phyloP scores from a whole-genome alignment of 2,888 invertebrate genomes.

The Thyatira batis region DNA sequence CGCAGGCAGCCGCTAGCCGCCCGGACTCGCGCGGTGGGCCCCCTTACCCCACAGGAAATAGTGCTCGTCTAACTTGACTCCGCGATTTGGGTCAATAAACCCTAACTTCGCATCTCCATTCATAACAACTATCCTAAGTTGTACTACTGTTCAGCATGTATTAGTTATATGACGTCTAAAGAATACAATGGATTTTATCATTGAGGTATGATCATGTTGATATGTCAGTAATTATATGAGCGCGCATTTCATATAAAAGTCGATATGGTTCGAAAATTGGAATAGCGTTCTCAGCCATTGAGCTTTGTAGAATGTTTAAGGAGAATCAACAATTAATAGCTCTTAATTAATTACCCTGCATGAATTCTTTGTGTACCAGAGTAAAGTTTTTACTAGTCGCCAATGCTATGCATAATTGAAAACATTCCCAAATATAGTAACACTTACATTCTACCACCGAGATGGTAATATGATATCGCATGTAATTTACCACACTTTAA shows the following conservation, averaged over 20 bases:
- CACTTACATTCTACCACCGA: conserved; percentile 37
- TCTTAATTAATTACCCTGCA: conserved; percentile 67
- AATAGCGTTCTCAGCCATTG: conserved; percentile 21
- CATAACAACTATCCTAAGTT: no score
- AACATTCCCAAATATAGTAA: conserved; percentile 40
- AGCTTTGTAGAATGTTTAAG: conserved; percentile 43
- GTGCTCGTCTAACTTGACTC: conserved; percentile 59
- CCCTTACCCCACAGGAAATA: conserved; percentile 69
- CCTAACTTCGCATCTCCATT: not conserved
- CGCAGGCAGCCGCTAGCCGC: conserved; percentile 16
- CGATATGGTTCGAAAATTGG: conserved; percentile 11
- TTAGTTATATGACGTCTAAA: no score
- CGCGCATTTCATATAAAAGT: conserved; percentile 20
- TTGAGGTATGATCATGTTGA: not conserved
- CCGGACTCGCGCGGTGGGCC: conserved; percentile 28
- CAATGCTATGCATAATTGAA: conserved; percentile 28
- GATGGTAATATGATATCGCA: conserved; percentile 24
- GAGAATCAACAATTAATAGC: conserved; percentile 63
- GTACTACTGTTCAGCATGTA: no score
- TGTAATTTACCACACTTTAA: conserved; percentile 25
- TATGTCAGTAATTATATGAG: not conserved
- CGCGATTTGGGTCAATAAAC: conserved; percentile 48
- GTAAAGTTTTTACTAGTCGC: conserved; percentile 45
- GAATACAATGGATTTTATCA: not conserved
- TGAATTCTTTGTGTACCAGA: conserved; percentile 43